Conservation (phyloP, 2,888 invertebrate species). For the Tholera decimalis region DNA sequence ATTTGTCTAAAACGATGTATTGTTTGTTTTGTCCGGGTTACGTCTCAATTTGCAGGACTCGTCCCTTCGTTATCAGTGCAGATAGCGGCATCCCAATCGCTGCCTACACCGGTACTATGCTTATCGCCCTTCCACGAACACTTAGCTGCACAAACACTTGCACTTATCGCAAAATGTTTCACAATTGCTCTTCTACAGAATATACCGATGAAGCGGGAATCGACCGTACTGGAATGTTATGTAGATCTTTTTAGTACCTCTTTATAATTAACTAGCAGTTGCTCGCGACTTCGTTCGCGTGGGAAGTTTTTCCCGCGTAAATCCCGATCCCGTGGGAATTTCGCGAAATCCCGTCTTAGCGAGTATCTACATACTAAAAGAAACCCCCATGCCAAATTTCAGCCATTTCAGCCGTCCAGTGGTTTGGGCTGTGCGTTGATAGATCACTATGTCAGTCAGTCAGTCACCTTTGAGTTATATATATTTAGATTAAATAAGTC, state of each 20-base stretch:
- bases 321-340: too few species aligned
- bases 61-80: constrained; percentile 77
- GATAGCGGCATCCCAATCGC: constrained; percentile 86
- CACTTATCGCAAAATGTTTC: constrained; percentile 87
- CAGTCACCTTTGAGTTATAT: too few species aligned
- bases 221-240: constrained; percentile 8
- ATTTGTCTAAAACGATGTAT: constrained; percentile 20
- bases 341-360: too few species aligned
- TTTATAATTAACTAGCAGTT: too few species aligned
- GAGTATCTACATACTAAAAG: too few species aligned
- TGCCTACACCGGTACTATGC: constrained; percentile 74
- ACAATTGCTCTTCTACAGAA: constrained; percentile 76
- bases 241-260: neutral
- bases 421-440: too few species aligned
- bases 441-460: too few species aligned
- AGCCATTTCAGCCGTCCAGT: too few species aligned
- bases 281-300: too few species aligned
- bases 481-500: too few species aligned
- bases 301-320: too few species aligned
- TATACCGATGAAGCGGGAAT: constrained; percentile 52
- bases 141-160: constrained; percentile 83
- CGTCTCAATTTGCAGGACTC: constrained; percentile 66
- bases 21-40: constrained; percentile 51
- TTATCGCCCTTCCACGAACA: constrained; percentile 88
- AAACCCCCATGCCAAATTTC: too few species aligned